Percentiles rank a stretch among this genome's conserved stretches.
phyloP scores from a whole-genome alignment of 1,140 invertebrate genomes.

The Leucophenga varia region DNA sequence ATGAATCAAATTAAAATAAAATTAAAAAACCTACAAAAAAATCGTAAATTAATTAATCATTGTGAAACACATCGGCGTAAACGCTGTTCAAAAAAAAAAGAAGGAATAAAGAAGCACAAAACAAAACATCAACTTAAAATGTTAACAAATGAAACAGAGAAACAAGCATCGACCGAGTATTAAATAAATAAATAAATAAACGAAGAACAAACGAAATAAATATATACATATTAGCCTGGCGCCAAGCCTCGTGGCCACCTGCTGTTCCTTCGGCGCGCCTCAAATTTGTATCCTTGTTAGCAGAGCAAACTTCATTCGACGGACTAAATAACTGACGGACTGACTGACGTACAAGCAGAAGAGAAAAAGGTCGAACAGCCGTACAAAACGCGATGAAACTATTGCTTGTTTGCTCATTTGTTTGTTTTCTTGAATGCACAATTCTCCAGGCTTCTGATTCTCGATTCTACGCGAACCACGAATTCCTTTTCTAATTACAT shows the following conservation, averaged over 20 bases:
- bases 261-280: constrained; percentile 31
- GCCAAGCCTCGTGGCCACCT: constrained; percentile 48
- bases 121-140: constrained; percentile 19
- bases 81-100: constrained; percentile 7
- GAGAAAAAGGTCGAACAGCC: no score
- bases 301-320: constrained; percentile 27
- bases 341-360: no score
- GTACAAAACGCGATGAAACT: no score
- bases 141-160: no score
- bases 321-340: no score
- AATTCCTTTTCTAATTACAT: constrained; percentile 43
- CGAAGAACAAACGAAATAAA: no score
- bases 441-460: no score
- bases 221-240: constrained; percentile 34
- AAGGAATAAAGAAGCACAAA: not conserved
- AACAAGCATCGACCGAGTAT: no score
- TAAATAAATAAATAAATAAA: no score
- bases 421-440: constrained; percentile 8
- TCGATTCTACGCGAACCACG: constrained; percentile 23
- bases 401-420: no score
- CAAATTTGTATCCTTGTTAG: constrained; percentile 53
- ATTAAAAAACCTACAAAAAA: constrained; percentile 35
- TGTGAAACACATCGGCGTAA: constrained; percentile 48
- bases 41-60: constrained; percentile 52
- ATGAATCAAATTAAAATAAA: constrained; percentile 46